Conservation (phyloP, 2,797 vertebrate genomes). For the Galago senegalensis region DNA sequence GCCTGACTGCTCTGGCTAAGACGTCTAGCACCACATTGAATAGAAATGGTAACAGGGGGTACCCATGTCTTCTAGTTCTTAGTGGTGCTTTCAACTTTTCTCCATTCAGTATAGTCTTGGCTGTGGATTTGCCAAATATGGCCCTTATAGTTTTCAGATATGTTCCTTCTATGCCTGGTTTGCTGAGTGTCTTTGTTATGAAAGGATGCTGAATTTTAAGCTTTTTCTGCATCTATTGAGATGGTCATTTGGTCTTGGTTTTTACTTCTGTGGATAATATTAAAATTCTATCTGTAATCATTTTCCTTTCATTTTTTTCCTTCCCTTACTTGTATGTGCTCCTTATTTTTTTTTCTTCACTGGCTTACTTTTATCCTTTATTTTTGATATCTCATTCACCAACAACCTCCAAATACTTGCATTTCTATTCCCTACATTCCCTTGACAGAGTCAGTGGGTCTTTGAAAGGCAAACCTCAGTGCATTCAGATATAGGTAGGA, state of each 20-base stretch:
- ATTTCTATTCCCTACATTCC: background rate
- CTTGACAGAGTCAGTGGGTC: background rate
- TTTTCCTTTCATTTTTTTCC: background rate
- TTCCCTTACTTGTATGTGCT: background rate
- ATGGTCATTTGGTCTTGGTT: background rate
- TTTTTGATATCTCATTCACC: background rate
- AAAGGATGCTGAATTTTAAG: background rate
- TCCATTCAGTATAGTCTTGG: background rate
- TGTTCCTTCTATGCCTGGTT: background rate
- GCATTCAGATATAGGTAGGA: background rate
- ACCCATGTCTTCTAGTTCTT: background rate
- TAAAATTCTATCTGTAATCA: background rate
- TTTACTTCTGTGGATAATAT: background rate
- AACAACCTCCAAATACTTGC: background rate
- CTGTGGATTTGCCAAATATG: background rate
- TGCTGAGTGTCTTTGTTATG: background rate
- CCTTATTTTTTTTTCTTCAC: background rate
- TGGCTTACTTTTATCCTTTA: slow-evolving; percentile 31
- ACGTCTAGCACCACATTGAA: background rate
- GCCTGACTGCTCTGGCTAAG: background rate
- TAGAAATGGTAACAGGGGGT: background rate
- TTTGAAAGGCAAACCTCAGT: background rate
- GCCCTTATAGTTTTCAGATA: background rate
- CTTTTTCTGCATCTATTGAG: background rate
- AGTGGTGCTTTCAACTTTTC: background rate